These are phyloP conservation scores for Electrona antarctica DNA, from an alignment of 2,113 vertebrate species.

Conservation along the genomic window DNA sequence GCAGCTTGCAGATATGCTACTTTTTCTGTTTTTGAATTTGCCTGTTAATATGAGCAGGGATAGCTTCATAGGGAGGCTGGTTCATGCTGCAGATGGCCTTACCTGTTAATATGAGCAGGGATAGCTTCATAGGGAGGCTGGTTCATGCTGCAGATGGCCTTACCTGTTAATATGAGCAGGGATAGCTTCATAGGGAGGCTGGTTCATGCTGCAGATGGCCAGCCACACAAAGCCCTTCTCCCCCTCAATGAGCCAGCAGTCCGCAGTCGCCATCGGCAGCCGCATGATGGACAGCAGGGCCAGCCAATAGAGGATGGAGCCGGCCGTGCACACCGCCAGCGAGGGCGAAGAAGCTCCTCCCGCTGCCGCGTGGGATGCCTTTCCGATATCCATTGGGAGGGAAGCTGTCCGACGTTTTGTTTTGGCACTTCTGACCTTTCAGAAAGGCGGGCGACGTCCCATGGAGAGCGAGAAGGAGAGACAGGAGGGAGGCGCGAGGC, in stretches of 20 bases:
- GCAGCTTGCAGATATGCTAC: no score
- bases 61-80: conserved; percentile 96
- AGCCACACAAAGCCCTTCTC: conserved; percentile 99
- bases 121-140: conserved; percentile 97
- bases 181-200: conserved; percentile 95
- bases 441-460: conserved; percentile 38
- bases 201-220: conserved; percentile 99
- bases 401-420: conserved; percentile 18
- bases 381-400: conserved; percentile 38
- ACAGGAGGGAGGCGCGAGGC: not conserved
- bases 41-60: conserved; percentile 95
- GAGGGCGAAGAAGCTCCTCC: conserved; percentile 43
- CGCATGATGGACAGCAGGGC: conserved; percentile 82
- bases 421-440: conserved; percentile 34
- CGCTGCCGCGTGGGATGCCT: conserved; percentile 42
- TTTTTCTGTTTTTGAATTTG: no score
- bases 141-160: conserved; percentile 86
- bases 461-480: conserved; percentile 28
- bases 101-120: conserved; percentile 92
- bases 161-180: conserved; percentile 92
- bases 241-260: conserved; percentile 98
- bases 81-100: conserved; percentile 97
- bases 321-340: conserved; percentile 48
- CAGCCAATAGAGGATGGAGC: conserved; percentile 81
- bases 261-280: conserved; percentile 77